Percentiles rank a stretch among this genome's conserved stretches.
Conservation (phyloP, 2,113 vertebrate species). For the Esox niger region DNA sequence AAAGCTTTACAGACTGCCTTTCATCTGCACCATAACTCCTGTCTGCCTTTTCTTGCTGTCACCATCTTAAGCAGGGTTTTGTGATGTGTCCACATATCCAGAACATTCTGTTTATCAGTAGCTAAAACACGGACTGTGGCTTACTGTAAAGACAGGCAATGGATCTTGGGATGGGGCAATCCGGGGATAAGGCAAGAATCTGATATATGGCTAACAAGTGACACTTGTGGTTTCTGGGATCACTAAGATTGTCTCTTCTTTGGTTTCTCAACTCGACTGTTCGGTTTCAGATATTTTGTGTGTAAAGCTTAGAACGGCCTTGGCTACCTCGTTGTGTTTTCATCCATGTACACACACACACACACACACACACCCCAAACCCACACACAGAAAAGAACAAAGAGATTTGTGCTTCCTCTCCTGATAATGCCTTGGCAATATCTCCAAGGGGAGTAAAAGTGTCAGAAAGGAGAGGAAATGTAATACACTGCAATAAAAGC, state of each 20-base stretch:
- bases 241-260: conserved; percentile 9
- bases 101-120: neutral
- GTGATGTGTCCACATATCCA: neutral
- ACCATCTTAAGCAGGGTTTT: neutral
- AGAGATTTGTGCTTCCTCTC: neutral
- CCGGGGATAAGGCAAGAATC: neutral
- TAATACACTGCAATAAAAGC: conserved; percentile 34
- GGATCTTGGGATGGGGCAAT: neutral
- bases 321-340: neutral
- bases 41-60: neutral
- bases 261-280: conserved; percentile 9
- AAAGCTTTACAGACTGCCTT: neutral
- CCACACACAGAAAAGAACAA: no score
- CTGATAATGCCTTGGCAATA: neutral
- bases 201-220: conserved; percentile 25
- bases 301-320: conserved; percentile 1
- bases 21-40: neutral
- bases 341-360: neutral
- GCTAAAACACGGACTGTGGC: neutral
- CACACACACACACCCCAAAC: neutral
- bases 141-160: neutral
- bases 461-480: conserved; percentile 2
- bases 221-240: conserved; percentile 8
- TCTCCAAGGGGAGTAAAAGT: neutral
- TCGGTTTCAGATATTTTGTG: neutral